Evolutionary conservation across 2,888 invertebrate genomes (phyloP).

Genomic region (Stenodema calcarata): DNA sequence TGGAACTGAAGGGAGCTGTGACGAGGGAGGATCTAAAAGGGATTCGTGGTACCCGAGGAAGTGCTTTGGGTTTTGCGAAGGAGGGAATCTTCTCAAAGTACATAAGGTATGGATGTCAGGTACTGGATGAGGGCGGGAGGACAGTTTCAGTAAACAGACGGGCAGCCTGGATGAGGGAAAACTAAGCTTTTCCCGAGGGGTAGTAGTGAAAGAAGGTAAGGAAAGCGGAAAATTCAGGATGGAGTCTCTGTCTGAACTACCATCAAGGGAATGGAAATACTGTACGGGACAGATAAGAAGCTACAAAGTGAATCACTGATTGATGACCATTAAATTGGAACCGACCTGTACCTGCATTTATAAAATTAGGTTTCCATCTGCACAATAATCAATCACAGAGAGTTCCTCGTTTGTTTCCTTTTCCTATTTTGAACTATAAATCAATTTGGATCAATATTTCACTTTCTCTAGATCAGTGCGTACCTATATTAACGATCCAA

Average conservation of each 20-base stretch:
- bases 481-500: too few relatives aligned
- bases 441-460: too few relatives aligned
- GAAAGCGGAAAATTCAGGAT: not conserved
- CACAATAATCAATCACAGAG: too few relatives aligned
- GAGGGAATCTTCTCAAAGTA: slow-evolving; percentile 19
- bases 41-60: slow-evolving; percentile 30
- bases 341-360: too few relatives aligned
- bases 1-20: not conserved
- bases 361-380: too few relatives aligned
- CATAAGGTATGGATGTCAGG: slow-evolving; percentile 39
- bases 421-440: too few relatives aligned
- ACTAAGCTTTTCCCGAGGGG: not conserved
- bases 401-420: too few relatives aligned
- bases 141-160: slow-evolving; percentile 22
- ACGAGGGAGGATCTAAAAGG: slow-evolving; percentile 23
- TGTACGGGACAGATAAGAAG: too few relatives aligned
- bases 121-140: slow-evolving; percentile 3
- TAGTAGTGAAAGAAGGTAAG: not conserved
- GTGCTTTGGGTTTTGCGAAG: slow-evolving; percentile 11
- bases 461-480: too few relatives aligned
- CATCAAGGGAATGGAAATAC: not conserved
- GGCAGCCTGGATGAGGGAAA: not conserved
- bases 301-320: too few relatives aligned
- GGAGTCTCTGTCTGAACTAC: not conserved
- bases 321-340: too few relatives aligned